Conservation (phyloP, 2,888 invertebrate species). For the Vesta saturnalis region DNA sequence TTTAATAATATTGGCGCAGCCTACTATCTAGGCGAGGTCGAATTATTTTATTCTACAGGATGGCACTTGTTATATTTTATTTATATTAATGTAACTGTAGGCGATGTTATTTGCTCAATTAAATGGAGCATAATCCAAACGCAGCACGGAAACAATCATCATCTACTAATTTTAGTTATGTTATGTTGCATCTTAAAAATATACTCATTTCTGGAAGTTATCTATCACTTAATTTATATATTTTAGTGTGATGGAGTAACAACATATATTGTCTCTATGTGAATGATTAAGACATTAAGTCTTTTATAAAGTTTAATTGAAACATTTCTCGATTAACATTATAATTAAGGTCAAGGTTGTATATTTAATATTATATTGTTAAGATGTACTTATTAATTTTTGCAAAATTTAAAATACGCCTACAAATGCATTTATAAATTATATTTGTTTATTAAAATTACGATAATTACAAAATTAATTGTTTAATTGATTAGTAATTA, state of each 20-base stretch:
- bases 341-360: background rate
- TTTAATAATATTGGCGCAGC: conserved; percentile 38
- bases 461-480: no score
- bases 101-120: conserved; percentile 62
- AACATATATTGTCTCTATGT: no score
- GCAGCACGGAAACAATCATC: conserved; percentile 36
- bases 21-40: conserved; percentile 52
- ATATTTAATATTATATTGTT: background rate
- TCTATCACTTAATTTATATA: background rate
- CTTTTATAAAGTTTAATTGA: background rate
- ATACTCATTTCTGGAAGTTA: conserved; percentile 20
- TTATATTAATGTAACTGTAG: conserved; percentile 62
- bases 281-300: background rate
- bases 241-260: background rate
- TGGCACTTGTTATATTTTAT: conserved; percentile 61
- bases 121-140: conserved; percentile 39
- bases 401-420: background rate
- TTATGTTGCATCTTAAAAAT: conserved; percentile 31
- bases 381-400: background rate
- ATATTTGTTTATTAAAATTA: no score
- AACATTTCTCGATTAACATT: background rate
- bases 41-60: conserved; percentile 58
- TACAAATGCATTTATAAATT: no score
- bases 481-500: no score
- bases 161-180: conserved; percentile 36